phyloP scores from a whole-genome alignment of 1,140 invertebrate species.

The Drosophila ananassae region DNA sequence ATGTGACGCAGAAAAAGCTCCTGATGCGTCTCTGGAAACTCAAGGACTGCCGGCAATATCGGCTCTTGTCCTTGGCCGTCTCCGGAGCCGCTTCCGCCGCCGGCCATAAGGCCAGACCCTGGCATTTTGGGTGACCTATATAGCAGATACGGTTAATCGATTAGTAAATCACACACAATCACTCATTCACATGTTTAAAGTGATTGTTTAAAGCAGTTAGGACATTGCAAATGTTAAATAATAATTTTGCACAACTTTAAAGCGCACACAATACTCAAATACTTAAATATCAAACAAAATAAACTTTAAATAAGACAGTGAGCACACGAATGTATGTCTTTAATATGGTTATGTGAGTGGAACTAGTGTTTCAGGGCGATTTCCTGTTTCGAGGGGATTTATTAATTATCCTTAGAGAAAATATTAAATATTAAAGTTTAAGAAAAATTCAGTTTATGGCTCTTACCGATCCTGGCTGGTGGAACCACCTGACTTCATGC shows the following conservation, averaged over 20 bases:
- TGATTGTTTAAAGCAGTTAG: slow-evolving; percentile 11
- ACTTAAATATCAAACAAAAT: slow-evolving; percentile 8
- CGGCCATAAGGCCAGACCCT: slow-evolving; percentile 53
- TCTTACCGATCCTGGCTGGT: slow-evolving; percentile 85
- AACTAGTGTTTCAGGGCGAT: slow-evolving; percentile 6
- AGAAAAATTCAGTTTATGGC: not conserved
- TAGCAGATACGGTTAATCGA: slow-evolving; percentile 43
- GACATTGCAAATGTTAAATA: slow-evolving; percentile 26
- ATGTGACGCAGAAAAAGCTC: slow-evolving; percentile 94
- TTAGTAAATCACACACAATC: slow-evolving; percentile 29
- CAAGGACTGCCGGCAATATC: slow-evolving; percentile 96
- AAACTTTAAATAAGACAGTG: slow-evolving; percentile 27
- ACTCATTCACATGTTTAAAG: too few relatives aligned
- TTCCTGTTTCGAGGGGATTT: slow-evolving; percentile 26
- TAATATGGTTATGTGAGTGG: slow-evolving; percentile 11
- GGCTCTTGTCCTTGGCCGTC: slow-evolving; percentile 89
- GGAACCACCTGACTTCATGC: slow-evolving; percentile 87
- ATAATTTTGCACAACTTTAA: slow-evolving; percentile 9
- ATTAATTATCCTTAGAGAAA: slow-evolving; percentile 1
- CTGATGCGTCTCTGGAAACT: slow-evolving; percentile 97
- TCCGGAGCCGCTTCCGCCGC: slow-evolving; percentile 62
- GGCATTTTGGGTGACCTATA: slow-evolving; percentile 74
- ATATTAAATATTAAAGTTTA: slow-evolving; percentile 3
- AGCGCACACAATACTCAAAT: slow-evolving; percentile 27
- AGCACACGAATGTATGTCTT: slow-evolving; percentile 15